A percentile compares a stretch with the other conserved stretches of the same genome.
Evolutionary conservation across 2,888 invertebrate species (phyloP).

Genomic region (Mantis religiosa): DNA sequence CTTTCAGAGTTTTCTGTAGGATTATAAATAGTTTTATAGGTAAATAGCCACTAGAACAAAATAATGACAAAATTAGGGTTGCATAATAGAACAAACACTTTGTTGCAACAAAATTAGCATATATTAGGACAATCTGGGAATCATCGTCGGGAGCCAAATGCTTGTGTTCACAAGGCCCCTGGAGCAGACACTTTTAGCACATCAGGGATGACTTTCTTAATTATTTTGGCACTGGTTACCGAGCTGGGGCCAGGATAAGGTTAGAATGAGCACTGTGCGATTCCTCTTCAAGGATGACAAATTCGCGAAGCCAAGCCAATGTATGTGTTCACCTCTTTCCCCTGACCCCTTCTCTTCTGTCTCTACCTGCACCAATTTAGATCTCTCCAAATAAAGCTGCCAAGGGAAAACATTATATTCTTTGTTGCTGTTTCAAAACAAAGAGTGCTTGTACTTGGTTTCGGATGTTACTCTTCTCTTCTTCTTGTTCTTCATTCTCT

Average conservation of each 20-base stretch:
- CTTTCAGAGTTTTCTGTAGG: too few species aligned
- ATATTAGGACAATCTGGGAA: slow-evolving; percentile 25
- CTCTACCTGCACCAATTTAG: background rate
- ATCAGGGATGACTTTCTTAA: slow-evolving; percentile 65
- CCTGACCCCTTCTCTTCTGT: background rate
- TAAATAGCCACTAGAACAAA: too few species aligned
- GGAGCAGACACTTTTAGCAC: slow-evolving; percentile 54
- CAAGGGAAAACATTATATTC: background rate
- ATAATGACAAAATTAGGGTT: too few species aligned
- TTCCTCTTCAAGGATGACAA: slow-evolving; percentile 5
- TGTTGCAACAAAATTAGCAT: background rate
- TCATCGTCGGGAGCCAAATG: slow-evolving; percentile 43
- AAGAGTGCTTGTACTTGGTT: background rate
- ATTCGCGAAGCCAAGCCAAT: slow-evolving; percentile 7
- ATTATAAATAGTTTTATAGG: too few species aligned
- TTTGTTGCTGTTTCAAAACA: background rate
- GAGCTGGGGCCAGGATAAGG: slow-evolving; percentile 20
- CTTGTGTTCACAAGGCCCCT: slow-evolving; percentile 28
- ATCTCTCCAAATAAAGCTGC: background rate
- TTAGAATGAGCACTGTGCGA: background rate
- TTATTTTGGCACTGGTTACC: slow-evolving; percentile 65
- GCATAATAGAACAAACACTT: background rate
- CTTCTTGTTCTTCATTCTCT: background rate
- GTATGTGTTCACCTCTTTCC: background rate
- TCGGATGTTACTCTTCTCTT: background rate